Conservation (phyloP, 2,113 vertebrate genomes). For the Gymnogyps californianus region DNA sequence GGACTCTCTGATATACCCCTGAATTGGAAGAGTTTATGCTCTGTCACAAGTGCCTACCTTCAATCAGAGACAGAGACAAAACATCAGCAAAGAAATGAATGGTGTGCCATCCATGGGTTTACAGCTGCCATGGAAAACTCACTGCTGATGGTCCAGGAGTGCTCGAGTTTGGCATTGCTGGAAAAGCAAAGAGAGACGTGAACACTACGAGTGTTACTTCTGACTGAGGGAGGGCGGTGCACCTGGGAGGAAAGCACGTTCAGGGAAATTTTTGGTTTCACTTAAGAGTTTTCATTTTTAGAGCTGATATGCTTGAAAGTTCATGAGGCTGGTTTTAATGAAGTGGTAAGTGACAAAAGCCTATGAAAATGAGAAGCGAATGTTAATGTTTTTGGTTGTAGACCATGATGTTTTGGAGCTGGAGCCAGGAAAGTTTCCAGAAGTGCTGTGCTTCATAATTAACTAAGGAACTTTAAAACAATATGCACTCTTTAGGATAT, state of each 20-base stretch:
- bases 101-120: not conserved
- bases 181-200: not conserved
- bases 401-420: not conserved
- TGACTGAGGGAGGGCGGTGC: not conserved
- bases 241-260: not conserved
- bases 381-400: not conserved
- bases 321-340: not conserved
- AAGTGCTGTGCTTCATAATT: not conserved
- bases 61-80: not conserved
- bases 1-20: not conserved
- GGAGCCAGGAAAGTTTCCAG: not conserved
- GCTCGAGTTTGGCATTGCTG: not conserved
- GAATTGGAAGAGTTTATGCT: not conserved
- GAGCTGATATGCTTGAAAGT: not conserved
- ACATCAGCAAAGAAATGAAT: not conserved
- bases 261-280: not conserved
- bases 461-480: not conserved
- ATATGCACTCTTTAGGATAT: not conserved
- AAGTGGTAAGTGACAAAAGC: not conserved
- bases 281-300: not conserved
- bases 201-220: rapidly evolving
- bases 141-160: not conserved
- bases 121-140: not conserved
- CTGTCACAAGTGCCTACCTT: not conserved
- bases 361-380: not conserved